Evolutionary conservation across 2,113 vertebrate species (phyloP).

Genomic region (Nerophis lumbriciformis): DNA sequence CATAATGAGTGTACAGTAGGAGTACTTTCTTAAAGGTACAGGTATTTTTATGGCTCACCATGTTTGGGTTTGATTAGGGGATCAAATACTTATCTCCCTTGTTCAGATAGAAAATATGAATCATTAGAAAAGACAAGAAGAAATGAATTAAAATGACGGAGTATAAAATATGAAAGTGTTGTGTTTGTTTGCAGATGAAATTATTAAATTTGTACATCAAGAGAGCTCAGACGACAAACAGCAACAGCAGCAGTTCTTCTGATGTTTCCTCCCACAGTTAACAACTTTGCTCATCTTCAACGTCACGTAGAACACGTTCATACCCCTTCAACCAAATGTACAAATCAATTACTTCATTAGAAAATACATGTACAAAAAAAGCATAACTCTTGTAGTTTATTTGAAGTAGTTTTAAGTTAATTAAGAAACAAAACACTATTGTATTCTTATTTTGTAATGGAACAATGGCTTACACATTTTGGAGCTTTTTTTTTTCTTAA

Average conservation of each 20-base stretch:
- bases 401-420: slow-evolving; percentile 3
- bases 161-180: neutral
- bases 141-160: too few species aligned
- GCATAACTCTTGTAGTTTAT: neutral
- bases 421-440: neutral
- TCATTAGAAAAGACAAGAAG: too few species aligned
- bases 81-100: too few species aligned
- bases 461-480: neutral
- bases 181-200: slow-evolving; percentile 67
- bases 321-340: neutral
- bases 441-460: neutral
- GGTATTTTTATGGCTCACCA: too few species aligned
- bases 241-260: slow-evolving; percentile 97
- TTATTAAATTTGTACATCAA: slow-evolving; percentile 95
- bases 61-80: too few species aligned
- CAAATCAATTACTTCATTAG: neutral
- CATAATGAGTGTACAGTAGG: too few species aligned
- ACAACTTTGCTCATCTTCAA: slow-evolving; percentile 20
- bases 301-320: neutral
- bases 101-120: too few species aligned
- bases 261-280: slow-evolving; percentile 97
- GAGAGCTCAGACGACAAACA: slow-evolving; percentile 94
- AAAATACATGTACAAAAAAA: neutral
- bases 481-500: neutral
- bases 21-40: too few species aligned